Evolutionary conservation across 2,888 invertebrate species (phyloP).

Genomic region (Pristionchus fissidentatus): DNA sequence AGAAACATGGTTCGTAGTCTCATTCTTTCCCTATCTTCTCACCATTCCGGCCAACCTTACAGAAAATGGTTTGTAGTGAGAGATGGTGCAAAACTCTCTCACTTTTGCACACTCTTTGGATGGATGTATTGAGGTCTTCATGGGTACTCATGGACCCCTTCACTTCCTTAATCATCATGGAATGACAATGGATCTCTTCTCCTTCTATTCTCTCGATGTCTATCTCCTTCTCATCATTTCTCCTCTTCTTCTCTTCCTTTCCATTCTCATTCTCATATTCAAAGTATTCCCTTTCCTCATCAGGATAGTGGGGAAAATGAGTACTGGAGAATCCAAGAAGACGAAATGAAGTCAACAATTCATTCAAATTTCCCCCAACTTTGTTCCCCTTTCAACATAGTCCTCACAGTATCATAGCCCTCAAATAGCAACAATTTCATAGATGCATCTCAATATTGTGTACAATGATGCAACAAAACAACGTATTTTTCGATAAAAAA

Average conservation of each 20-base stretch:
- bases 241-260: not conserved
- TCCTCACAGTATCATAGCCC: not conserved
- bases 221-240: not conserved
- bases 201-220: slow-evolving; percentile 20
- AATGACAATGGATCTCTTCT: slow-evolving; percentile 24
- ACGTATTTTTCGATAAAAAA: too few relatives aligned
- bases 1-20: not conserved
- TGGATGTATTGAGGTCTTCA: slow-evolving; percentile 36
- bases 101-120: too few relatives aligned
- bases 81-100: too few relatives aligned
- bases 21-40: not conserved
- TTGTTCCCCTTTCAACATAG: not conserved
- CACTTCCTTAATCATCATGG: slow-evolving; percentile 40
- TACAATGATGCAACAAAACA: too few relatives aligned
- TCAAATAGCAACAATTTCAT: not conserved
- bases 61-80: too few relatives aligned
- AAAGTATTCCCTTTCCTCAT: not conserved
- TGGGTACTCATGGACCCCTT: slow-evolving; percentile 34
- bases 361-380: not conserved
- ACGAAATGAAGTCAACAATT: not conserved
- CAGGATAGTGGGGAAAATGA: not conserved
- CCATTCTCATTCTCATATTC: not conserved
- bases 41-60: too few relatives aligned
- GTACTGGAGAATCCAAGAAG: slow-evolving; percentile 3
- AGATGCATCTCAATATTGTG: not conserved